Evolutionary conservation across 1,140 invertebrate genomes (phyloP).

Genomic region (Aphidius ervi): DNA sequence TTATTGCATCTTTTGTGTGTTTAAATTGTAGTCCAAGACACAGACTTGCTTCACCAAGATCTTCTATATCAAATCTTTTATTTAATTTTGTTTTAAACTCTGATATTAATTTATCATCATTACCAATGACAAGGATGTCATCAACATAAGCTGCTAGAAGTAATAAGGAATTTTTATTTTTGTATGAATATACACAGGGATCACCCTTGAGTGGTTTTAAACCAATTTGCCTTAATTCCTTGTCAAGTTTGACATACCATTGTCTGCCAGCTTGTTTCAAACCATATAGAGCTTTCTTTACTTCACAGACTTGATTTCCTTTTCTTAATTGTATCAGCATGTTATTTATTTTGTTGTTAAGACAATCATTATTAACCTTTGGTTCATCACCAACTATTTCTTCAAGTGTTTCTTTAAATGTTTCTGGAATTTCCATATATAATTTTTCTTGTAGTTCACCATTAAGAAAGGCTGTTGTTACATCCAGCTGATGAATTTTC

Average conservation of each 20-base stretch:
- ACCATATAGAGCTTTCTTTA: conserved; percentile 11
- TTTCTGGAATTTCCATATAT: conserved; percentile 32
- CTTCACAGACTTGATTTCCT: conserved; percentile 7
- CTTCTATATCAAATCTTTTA: conserved; percentile 49
- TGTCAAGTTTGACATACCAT: conserved; percentile 28
- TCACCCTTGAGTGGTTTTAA: conserved; percentile 9
- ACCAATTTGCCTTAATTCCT: conserved; percentile 5
- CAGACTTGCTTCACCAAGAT: conserved; percentile 16
- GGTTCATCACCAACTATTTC: conserved; percentile 56
- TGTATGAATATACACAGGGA: conserved; percentile 29
- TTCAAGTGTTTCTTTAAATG: conserved; percentile 53
- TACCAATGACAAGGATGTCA: conserved; percentile 17
- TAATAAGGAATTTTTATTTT: conserved; percentile 24
- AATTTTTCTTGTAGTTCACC: conserved; percentile 28
- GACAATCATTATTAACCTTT: conserved; percentile 26
- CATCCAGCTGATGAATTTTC: conserved; percentile 5
- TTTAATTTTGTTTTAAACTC: conserved; percentile 82
- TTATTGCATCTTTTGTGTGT: too few relatives aligned
- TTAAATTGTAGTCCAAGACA: too few relatives aligned
- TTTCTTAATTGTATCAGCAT: conserved; percentile 5
- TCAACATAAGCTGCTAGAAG: not conserved
- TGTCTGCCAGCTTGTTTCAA: conserved; percentile 26
- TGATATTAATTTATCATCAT: conserved; percentile 88
- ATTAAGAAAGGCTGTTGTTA: conserved; percentile 33
- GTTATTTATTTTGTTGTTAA: conserved; percentile 8